Base-by-base conservation (phyloP, 2,888 invertebrate species). In the Apamea sordens region DNA sequence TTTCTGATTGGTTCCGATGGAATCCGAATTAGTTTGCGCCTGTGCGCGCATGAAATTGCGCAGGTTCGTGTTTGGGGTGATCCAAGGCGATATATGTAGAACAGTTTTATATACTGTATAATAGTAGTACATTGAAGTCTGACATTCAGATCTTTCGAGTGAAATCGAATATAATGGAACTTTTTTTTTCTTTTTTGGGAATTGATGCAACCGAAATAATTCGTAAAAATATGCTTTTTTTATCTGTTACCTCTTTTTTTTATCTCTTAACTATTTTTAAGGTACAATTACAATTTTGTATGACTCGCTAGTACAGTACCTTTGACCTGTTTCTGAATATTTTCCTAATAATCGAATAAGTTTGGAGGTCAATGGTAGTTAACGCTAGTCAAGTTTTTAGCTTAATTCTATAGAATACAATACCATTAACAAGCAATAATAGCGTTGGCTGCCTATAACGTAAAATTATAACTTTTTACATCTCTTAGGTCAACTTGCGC, bases 181-280 rank as follows among this genome's bases (percentile, higher is more conserved):
- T n/a, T 41, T 28, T 32, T 53, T 53, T 53, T 28, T 44, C 8
- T 13, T 56, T 47, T 56, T 59, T 1, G 15, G 36, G 11, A 32
- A 21, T 80, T 65, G n/a, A 15, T 56, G 64, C 28, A 79, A 79
- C 2, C 7, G 21, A 74, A 80, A 56, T 28, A 50, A 81, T 65
- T 65, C 47, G 47, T 50, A 44, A 80, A 79, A 47, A 56, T 56
- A 18, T 47, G 13, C 44, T 32, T 47, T 63, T 63, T 65, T 28
- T n/a, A 13, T 61, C 15, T 73, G 53, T 79, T 63, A 71, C 36
- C 50, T 63, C 53, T 71, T 63, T 53, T 36, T 36, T 56, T 56
- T 56, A 56, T 0, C 24, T 56, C 24, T 24, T 24, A 56, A 24
- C 3, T 56, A 56, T 36, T 64, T 65, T 64, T 59, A 28, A 32